These are phyloP conservation scores for Pangasius mekongensis DNA, from an alignment of 2,797 vertebrate genomes.

Conservation along the genomic window DNA sequence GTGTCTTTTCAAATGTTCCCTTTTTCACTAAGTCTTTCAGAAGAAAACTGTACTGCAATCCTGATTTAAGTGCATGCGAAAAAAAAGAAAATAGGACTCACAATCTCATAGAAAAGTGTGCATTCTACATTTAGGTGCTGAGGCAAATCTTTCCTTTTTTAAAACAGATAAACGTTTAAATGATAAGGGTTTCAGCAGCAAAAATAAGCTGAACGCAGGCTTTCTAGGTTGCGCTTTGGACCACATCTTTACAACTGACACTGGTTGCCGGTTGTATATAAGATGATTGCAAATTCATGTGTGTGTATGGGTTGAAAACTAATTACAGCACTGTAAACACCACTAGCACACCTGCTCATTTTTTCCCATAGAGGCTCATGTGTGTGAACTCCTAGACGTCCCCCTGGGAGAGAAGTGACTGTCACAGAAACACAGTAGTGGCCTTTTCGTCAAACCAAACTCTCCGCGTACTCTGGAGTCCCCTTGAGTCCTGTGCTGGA, in stretches of 20 bases:
- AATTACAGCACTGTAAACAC: conserved; percentile 21
- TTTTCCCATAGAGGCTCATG: not conserved
- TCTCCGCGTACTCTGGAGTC: not conserved
- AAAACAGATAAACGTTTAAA: not conserved
- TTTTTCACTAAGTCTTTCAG: not conserved
- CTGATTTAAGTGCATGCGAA: not conserved
- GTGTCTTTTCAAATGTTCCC: not conserved
- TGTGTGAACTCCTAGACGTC: conserved; percentile 6
- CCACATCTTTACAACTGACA: not conserved
- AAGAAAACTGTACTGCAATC: not conserved
- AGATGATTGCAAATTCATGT: not conserved
- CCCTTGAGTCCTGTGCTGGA: not conserved
- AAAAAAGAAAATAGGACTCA: not conserved
- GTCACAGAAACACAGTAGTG: conserved; percentile 4
- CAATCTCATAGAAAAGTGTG: not conserved
- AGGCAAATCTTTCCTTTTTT: not conserved
- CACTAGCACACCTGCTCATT: conserved; percentile 21
- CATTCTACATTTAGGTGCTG: not conserved
- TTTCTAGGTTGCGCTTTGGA: not conserved
- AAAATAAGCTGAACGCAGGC: not conserved
- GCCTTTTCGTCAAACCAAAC: not conserved
- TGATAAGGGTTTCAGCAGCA: not conserved
- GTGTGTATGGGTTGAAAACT: not conserved
- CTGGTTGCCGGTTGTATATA: not conserved
- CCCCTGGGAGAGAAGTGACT: conserved; percentile 10